phyloP scores from a whole-genome alignment of 2,888 invertebrate genomes.

The Resseliella maxima region DNA sequence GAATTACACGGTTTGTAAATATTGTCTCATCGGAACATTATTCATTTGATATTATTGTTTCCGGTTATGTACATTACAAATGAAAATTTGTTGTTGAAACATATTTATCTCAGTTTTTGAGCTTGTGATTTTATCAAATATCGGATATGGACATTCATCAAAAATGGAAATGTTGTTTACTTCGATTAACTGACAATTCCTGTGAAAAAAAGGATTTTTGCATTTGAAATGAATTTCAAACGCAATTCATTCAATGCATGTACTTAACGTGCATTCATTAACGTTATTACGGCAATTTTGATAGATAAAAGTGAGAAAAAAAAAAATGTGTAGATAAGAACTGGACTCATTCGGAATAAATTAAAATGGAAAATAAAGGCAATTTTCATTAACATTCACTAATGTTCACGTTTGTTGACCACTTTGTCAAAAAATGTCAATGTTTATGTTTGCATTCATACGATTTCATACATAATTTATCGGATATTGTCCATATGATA shows the following conservation, averaged over 20 bases:
- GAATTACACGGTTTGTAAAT: not conserved
- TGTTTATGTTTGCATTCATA: not conserved
- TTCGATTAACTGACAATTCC: not conserved
- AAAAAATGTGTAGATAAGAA: conserved; percentile 18
- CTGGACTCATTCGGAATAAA: conserved; percentile 8
- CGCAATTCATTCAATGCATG: not conserved
- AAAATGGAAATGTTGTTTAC: not conserved
- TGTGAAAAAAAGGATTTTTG: not conserved
- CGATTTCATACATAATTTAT: too few species aligned
- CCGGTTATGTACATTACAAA: not conserved
- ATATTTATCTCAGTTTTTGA: too few species aligned
- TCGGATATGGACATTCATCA: not conserved
- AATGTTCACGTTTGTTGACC: not conserved
- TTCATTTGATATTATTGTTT: not conserved
- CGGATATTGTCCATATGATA: too few species aligned
- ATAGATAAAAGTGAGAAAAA: too few species aligned
- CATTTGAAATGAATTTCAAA: not conserved
- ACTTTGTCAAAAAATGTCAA: not conserved
- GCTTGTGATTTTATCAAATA: conserved; percentile 4
- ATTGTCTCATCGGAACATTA: not conserved
- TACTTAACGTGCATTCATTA: not conserved
- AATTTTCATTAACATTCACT: not conserved
- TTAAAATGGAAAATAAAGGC: not conserved
- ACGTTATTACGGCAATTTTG: not conserved
- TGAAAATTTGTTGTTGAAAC: too few species aligned